Base-by-base conservation (phyloP, 2,113 vertebrate genomes). In the Rhinoderma darwinii region DNA sequence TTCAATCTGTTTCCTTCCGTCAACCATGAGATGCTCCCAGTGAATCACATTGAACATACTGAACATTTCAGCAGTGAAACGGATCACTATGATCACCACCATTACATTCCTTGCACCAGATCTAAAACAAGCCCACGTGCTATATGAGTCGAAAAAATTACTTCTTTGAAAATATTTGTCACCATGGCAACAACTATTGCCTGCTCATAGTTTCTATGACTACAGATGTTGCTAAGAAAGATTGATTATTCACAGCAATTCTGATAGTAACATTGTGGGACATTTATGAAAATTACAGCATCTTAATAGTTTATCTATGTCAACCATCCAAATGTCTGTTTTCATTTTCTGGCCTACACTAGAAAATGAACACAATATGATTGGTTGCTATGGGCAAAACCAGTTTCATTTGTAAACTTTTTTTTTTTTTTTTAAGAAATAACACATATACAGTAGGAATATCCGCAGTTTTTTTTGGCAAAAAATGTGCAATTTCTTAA, bases 201-300 rank as follows among this genome's bases (percentile, higher is more conserved):
- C 68, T 72, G 35, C 68, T 72, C 6, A 41, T 72, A 41, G 68
- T 72, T 72, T 72, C 68, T 20, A 72, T 72, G 68, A 41, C 68
- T 72, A 72, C 68, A 72, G 22, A 41, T 72, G 68, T 72, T 72
- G 25, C 68, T 72, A 72, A 72, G 68, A 37, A 72, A 72, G 22
- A 72, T 39, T 70, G 66, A 70, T 72, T 72, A 39, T 41, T 72
- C 68, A 72, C 68, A 2, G 15, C 37, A 39, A 72, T 72, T 41
- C 20, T 41, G 35, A 41, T 72, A 6, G 59, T 63, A 14, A 63
- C 59, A 63, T 63, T 63, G 27, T 30, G 27, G 59, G n/a, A 63
- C 12, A 35, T 37, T 37, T 70, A 18, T 70, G 32, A 70, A 37
- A 20, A 39, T 39, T 37, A 39, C 11, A 70, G 32, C 63, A 68